These are phyloP conservation scores for Salvelinus sp. DNA, from an alignment of 2,113 vertebrate species.

Conservation along the genomic window DNA sequence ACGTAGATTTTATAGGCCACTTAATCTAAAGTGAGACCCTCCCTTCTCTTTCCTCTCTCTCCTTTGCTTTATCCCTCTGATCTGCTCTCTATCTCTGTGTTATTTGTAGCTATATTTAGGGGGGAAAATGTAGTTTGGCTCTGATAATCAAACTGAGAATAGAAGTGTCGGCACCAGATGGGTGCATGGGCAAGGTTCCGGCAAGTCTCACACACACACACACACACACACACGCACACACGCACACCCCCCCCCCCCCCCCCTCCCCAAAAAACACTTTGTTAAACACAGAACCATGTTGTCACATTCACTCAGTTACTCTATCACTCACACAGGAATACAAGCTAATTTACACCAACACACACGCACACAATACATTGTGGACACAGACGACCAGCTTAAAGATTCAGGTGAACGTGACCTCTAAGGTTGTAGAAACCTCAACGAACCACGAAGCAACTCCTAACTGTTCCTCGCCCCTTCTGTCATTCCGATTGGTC, in stretches of 20 bases:
- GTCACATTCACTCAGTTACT: conserved; percentile 6
- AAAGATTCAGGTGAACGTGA: conserved; percentile 44
- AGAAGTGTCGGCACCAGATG: conserved; percentile 50
- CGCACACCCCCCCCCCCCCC: background rate
- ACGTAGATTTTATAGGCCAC: no score
- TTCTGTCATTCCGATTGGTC: conserved; percentile 51
- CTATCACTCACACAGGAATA: conserved; percentile 15
- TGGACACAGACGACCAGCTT: conserved; percentile 52
- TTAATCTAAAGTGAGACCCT: no score
- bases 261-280: conserved; percentile 9
- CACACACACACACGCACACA: conserved; percentile 10
- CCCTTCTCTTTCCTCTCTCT: background rate
- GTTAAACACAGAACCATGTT: conserved; percentile 7
- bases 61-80: conserved; percentile 12
- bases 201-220: conserved; percentile 32
- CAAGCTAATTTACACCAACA: conserved; percentile 16
- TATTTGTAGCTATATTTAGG: conserved; percentile 48
- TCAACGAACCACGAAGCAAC: conserved; percentile 49
- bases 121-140: conserved; percentile 49
- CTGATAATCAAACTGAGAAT: conserved; percentile 32
- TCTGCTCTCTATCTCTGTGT: conserved; percentile 15
- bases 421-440: conserved; percentile 52
- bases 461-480: background rate
- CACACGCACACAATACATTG: conserved; percentile 19
- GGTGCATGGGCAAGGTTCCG: conserved; percentile 41